Evolutionary conservation across 2,113 vertebrate genomes (phyloP), one percentile per base, ranked within the genome.

Genomic region (Montifringilla adamsi): DNA sequence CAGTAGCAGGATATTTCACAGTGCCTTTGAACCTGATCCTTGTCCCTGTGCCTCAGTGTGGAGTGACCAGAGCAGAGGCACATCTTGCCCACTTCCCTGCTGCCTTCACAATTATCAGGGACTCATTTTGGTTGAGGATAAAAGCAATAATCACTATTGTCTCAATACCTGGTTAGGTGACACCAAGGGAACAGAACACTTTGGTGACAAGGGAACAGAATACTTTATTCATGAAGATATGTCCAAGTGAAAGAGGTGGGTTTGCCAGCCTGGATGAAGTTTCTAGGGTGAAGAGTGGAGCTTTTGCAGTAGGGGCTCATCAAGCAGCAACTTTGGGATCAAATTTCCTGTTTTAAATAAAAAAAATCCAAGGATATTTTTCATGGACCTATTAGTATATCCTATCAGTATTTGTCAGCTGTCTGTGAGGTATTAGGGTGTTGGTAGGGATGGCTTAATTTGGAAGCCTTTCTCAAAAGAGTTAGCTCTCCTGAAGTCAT

Each of bases 1-100:
- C 3, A 11, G 15, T 3, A 62, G 26, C 11, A 31, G 1, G 6
- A 5, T 58, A 33, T 21, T 49, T 76, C 39, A 46, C 0, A 0
- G 17, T 76, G 66, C n/a, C 77, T 55, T 49, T 58, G 44, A 22
- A 15, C 31, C 37, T 37, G 24, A 41, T 50, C n/a, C 64, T 78
- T 56, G 16, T 47, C 15, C 8, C 46, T 1, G 4, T 84, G 14
- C 21, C 17, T 15, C 11, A 10, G 15, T 13, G 33, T n/a, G 50
- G 31, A 46, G 28, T 19, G n/a, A 52, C 37, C n/a, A 85, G 39
- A 75, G 33, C 37, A 66, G 44, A 33, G 37, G 8, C 9, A 14
- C 6, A 14, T 31, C 39, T 15, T 79, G 28, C 27, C 37, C 4
- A 7, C 8, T 60, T 82, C 10, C 30, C 11, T 77, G 28, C 26